phyloP scores from a whole-genome alignment of 2,113 vertebrate genomes.

The Gavialis gangeticus region DNA sequence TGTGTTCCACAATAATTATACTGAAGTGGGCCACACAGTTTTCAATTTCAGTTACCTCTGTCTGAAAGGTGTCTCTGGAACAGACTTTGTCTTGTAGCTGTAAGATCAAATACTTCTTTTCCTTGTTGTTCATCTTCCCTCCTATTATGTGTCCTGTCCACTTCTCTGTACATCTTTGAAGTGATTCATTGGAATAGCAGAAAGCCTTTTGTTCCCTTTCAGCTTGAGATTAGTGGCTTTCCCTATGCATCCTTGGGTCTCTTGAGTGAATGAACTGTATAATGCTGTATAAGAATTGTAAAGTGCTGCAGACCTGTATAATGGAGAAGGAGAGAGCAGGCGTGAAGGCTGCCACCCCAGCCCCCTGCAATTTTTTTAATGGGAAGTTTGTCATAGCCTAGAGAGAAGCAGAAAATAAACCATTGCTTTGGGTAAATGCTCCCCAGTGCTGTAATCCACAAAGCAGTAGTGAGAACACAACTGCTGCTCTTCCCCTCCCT shows the following conservation, averaged over 20 bases:
- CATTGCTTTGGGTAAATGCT: neutral
- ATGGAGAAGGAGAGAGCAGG: neutral
- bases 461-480: too few relatives aligned
- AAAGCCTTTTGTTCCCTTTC: neutral
- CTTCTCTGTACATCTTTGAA: rapidly evolving
- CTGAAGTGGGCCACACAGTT: neutral
- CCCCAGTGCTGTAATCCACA: neutral
- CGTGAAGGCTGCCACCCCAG: neutral
- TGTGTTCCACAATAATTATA: neutral
- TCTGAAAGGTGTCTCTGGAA: neutral
- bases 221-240: neutral
- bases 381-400: neutral
- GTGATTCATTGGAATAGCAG: neutral
- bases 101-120: neutral
- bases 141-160: neutral
- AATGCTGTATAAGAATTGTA: neutral
- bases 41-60: constrained; percentile 17
- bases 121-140: neutral
- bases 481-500: neutral
- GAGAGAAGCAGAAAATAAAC: neutral
- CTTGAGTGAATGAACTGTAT: neutral
- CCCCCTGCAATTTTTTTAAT: neutral
- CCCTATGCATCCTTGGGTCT: neutral
- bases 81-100: neutral
- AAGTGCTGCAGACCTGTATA: neutral